A percentile compares a stretch with the other conserved stretches of the same genome.
Evolutionary conservation across 2,888 invertebrate species (phyloP).

Genomic region (Eupithecia dodoneata): DNA sequence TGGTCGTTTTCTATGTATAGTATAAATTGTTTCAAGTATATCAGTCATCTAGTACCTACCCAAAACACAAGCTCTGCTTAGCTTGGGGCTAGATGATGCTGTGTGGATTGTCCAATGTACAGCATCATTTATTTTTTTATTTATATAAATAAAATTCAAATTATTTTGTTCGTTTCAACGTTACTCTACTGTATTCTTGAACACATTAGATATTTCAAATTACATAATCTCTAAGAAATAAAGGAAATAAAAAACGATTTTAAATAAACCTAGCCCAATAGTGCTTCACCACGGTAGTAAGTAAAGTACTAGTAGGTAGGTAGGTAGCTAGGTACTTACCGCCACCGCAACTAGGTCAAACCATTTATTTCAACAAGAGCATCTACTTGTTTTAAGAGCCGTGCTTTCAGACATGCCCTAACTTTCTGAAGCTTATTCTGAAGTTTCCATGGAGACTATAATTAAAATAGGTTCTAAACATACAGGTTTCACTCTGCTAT

Average conservation of each 20-base stretch:
- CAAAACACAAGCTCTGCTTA: too few species aligned
- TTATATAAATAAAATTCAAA: too few species aligned
- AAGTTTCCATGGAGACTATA: background rate
- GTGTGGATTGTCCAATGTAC: too few species aligned
- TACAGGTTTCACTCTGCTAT: background rate
- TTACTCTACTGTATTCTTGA: background rate
- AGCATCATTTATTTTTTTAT: too few species aligned
- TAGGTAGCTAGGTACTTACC: background rate
- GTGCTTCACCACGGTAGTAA: background rate
- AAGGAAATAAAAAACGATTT: background rate
- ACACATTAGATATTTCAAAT: background rate
- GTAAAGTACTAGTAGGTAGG: background rate
- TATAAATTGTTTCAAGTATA: too few species aligned
- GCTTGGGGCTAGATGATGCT: too few species aligned
- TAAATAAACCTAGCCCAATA: background rate
- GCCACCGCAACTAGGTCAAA: constrained; percentile 21
- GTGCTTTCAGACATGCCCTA: background rate
- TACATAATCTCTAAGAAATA: background rate
- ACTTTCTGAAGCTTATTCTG: background rate
- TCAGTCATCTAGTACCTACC: too few species aligned
- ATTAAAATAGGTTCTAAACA: background rate
- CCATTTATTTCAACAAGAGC: constrained; percentile 18
- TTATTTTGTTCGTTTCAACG: background rate
- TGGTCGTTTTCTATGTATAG: too few species aligned
- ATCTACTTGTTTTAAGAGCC: constrained; percentile 4